Percentiles rank a stretch among this genome's conserved stretches.
Evolutionary conservation across 2,113 vertebrate species (phyloP).

Genomic region (Lanius collurio): DNA sequence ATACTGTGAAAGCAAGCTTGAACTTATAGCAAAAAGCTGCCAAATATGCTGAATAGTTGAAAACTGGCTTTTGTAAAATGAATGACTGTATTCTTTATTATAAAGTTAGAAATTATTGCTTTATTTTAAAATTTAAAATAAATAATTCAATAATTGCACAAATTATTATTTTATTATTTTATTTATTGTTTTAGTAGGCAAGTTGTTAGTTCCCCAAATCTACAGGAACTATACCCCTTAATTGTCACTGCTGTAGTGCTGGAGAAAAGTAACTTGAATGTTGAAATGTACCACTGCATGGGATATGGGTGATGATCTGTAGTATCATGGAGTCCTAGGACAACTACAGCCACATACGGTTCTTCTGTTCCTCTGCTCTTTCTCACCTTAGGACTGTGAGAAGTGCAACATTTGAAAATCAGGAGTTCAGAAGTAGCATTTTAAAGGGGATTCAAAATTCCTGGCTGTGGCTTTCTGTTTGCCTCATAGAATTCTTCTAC

Average conservation of each 20-base stretch:
- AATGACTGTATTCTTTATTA: neutral
- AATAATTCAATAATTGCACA: neutral
- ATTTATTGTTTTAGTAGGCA: neutral
- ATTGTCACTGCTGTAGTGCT: neutral
- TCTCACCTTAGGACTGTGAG: neutral
- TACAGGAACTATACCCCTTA: neutral
- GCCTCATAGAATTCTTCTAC: neutral
- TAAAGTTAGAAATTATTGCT: neutral
- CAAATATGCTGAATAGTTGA: slow-evolving; percentile 11
- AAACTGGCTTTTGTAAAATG: neutral
- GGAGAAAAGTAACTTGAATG: neutral
- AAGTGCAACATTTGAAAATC: neutral
- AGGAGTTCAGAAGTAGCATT: neutral
- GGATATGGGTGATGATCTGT: neutral
- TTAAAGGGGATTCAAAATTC: neutral
- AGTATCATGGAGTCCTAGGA: neutral
- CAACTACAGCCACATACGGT: neutral
- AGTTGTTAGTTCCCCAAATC: neutral
- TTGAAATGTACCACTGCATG: neutral
- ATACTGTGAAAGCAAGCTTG: slow-evolving; percentile 7
- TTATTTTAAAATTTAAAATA: neutral
- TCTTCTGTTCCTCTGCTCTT: neutral
- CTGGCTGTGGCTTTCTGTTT: neutral
- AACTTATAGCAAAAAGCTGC: neutral
- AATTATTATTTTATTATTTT: neutral